A percentile compares a stretch with the other conserved stretches of the same genome.
phyloP scores from a whole-genome alignment of 2,113 vertebrate genomes.

The Boulengeromyrus knoepffleri region DNA sequence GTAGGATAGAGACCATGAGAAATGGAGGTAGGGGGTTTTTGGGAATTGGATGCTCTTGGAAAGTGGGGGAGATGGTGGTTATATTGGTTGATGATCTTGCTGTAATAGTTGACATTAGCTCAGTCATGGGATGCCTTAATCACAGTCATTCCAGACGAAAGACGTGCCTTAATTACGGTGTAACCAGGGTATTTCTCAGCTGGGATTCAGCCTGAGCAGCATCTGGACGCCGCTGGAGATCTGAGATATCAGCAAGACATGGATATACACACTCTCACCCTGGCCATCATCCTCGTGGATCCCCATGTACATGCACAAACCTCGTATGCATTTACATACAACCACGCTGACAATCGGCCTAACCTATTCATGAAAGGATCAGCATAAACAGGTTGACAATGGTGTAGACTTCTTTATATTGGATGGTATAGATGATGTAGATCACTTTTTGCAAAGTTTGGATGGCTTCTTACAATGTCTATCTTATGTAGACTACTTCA shows the following conservation, averaged over 20 bases:
- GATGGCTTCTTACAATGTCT: neutral
- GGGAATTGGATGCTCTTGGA: neutral
- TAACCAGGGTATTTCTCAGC: neutral
- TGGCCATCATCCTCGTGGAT: neutral
- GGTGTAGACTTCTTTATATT: neutral
- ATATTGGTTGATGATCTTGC: neutral
- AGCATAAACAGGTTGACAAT: neutral
- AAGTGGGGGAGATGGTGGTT: neutral
- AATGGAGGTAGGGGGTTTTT: neutral
- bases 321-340: neutral
- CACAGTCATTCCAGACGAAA: constrained; percentile 2
- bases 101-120: neutral
- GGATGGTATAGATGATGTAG: neutral
- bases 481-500: neutral
- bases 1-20: neutral
- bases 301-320: neutral
- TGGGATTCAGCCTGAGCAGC: neutral
- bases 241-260: neutral
- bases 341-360: neutral
- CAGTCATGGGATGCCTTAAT: constrained; percentile 3
- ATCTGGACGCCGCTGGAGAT: neutral
- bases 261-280: neutral
- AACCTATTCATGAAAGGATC: neutral
- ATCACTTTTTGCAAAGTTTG: neutral
- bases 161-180: neutral